Base-by-base conservation (phyloP, 2,113 vertebrate genomes). In the Lipophrys pholis region DNA sequence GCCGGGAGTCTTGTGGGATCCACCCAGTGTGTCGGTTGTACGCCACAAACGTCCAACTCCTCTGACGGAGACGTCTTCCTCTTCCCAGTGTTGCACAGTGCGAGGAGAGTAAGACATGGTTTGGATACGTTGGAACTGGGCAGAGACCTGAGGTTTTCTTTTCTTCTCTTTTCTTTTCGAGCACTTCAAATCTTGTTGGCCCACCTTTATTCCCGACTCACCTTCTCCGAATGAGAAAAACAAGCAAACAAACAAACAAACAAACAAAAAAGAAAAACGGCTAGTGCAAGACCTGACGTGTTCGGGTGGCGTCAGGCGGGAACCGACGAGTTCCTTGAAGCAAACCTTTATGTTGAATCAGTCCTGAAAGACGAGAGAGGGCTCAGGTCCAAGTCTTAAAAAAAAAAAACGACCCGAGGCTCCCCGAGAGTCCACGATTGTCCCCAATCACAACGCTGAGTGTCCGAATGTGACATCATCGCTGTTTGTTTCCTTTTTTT, bases 121-220 rank as follows among this genome's bases (percentile, higher is more conserved):
- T 86, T 72, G 74, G 54, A 58, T 78, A 78, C 68, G 83, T 80
- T 82, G 81, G 81, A 82, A 74, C 55, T 61, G 83, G 83, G 69
- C 70, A 78, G 85, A 90, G 83, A 90, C 91, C 89, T 91, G 90
- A 91, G 91, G 70, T 59, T 76, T 48, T 48, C 11, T 14, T 48
- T 15, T 15, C 15, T 45, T 45, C 1, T 59, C 55, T 61, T 55
- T 14, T 14, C 53, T 62, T 73, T 76, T 74, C 69, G 73, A 88
- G 76, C 66, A 52, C 84, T 78, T 80, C 74, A 76, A 76, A 80
- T 75, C 78, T 56, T 73, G 63, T 53, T 48, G 59, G 80, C 74
- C 55, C 54, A 60, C 80, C 68, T 80, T 71, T 45, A 58, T 76
- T 60, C 78, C 78, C 60, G 8, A 46, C 45, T 69, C 72, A 30